Conservation (phyloP, 2,888 invertebrate genomes). For the Lycaena phlaeas region DNA sequence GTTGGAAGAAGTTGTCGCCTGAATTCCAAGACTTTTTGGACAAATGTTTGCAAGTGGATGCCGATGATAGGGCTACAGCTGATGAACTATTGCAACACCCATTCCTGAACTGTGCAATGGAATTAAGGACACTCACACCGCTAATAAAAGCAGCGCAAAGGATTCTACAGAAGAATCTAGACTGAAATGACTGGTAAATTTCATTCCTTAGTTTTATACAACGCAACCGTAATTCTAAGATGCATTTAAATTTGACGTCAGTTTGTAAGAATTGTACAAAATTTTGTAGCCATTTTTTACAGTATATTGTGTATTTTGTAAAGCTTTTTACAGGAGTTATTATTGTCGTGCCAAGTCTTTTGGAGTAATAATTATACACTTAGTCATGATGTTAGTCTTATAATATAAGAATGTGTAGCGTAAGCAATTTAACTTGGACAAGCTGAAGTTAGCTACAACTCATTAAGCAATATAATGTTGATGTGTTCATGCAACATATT, state of each 20-base stretch:
- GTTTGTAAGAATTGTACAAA: background rate
- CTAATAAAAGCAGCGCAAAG: constrained; percentile 93
- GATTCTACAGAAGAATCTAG: constrained; percentile 78
- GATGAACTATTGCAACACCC: constrained; percentile 84
- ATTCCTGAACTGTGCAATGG: constrained; percentile 85
- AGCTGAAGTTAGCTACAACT: no score
- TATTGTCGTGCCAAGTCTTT: constrained; percentile 4
- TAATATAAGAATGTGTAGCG: no score
- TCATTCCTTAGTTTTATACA: constrained; percentile 1
- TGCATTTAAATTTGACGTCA: background rate
- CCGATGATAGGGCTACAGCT: constrained; percentile 83
- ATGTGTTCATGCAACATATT: no score
- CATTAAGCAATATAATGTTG: no score
- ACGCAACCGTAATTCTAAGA: background rate
- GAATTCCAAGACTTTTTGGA: constrained; percentile 88
- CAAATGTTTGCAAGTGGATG: constrained; percentile 89
- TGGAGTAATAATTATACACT: background rate
- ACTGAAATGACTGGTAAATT: constrained; percentile 33
- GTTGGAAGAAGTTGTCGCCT: constrained; percentile 84
- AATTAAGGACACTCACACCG: constrained; percentile 86
- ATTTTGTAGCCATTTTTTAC: constrained; percentile 1
- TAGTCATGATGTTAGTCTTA: no score
- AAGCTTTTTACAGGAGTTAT: background rate
- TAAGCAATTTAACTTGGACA: no score
- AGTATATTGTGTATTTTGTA: constrained; percentile 5